Evolutionary conservation across 2,888 invertebrate species (phyloP), one percentile per base, ranked within the genome.

Genomic region (Antitype chi): DNA sequence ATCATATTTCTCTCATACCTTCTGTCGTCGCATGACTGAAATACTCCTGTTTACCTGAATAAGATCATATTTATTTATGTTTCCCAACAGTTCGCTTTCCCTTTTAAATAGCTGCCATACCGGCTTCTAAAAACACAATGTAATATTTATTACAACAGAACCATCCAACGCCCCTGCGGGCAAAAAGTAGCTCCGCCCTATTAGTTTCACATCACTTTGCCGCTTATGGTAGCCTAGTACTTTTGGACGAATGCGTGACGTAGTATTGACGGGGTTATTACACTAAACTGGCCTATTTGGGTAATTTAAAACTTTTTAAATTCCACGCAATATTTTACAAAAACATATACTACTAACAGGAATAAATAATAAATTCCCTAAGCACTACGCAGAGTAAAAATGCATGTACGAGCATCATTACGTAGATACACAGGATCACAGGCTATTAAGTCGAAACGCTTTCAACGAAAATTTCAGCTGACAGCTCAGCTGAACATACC

Each of bases 161-260:
- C 70, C 63, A 63, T 70, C 69, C 59, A 67, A 15, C 55, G 28
- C 69, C 57, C 25, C 32, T 55, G 43, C 43, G 53, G n/a, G 71
- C 49, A 85, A 83, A 83, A 83, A 77, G n/a, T 69, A 83, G 84
- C 88, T 77, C 88, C 89, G 87, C 89, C 90, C 88, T 85, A 83
- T 81, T 71, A 82, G 74, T 81, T 57, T 71, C 78, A 78, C 74
- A 85, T 86, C 89, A 84, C 84, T 88, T 89, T 76, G 70, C 70
- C 53, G 76, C 75, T 80, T 89, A 92, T 94, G 91, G 85, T 76
- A 76, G 87, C 94, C 92, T 92, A 90, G 93, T 94, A 92, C 88
- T 82, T 83, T 78, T 78, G 70, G 82, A 80, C 85, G 77, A 81
- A 88, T 84, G 87, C 84, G 86, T 93, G 93, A 93, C 93, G 93